Conservation (phyloP, 2,113 vertebrate species). For the Datnioides undecimradiatus region DNA sequence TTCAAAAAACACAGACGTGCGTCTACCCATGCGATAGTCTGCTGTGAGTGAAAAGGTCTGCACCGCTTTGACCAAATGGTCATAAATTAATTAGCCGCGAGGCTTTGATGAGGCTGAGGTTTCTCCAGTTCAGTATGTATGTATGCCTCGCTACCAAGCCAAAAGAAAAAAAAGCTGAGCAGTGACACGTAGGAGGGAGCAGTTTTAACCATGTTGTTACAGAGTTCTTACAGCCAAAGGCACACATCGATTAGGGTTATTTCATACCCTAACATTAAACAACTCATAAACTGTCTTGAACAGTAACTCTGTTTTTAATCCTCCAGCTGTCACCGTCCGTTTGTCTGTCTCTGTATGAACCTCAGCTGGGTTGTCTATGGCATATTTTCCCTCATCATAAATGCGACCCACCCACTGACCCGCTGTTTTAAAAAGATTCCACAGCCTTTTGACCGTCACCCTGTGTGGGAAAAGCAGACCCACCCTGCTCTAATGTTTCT, state of each 20-base stretch:
- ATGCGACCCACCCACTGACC: slow-evolving; percentile 57
- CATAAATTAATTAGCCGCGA: background rate
- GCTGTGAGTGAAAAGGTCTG: background rate
- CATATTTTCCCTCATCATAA: slow-evolving; percentile 47
- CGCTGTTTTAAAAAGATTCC: slow-evolving; percentile 56
- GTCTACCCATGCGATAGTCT: background rate
- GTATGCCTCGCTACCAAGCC: background rate
- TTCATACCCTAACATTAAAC: background rate
- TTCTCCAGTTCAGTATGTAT: background rate
- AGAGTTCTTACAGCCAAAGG: background rate
- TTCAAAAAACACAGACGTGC: background rate
- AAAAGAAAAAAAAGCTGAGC: background rate
- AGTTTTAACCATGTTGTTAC: background rate
- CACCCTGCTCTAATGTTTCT: slow-evolving; percentile 49
- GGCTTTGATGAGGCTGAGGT: background rate
- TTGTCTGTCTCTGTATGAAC: background rate
- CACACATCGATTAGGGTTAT: background rate
- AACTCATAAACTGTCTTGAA: background rate
- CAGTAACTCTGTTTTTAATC: background rate
- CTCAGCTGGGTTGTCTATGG: background rate
- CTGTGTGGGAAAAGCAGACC: slow-evolving; percentile 43
- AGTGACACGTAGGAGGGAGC: background rate
- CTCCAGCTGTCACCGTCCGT: slow-evolving; percentile 17
- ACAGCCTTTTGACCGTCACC: slow-evolving; percentile 45
- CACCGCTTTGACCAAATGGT: background rate